phyloP scores from a whole-genome alignment of 2,113 vertebrate species.

The Suncus etruscus region DNA sequence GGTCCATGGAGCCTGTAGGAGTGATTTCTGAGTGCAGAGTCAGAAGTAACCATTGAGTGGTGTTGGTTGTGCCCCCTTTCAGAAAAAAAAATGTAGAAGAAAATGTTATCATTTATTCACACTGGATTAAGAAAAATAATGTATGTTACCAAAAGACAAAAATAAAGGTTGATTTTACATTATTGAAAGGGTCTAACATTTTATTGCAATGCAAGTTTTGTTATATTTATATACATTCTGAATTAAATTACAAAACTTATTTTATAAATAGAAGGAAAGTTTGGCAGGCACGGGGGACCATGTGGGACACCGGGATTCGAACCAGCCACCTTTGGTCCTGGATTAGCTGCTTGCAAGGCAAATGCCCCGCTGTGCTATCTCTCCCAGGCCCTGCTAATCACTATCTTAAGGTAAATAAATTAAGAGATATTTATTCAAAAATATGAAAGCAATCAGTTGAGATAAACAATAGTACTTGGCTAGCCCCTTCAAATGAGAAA shows the following conservation, averaged over 20 bases:
- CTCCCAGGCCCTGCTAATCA: too few relatives aligned
- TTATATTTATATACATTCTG: neutral
- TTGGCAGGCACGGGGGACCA: too few relatives aligned
- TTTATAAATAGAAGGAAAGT: neutral
- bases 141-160: neutral
- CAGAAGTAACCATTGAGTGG: too few relatives aligned
- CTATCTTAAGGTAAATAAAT: conserved; percentile 11
- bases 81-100: too few relatives aligned
- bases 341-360: too few relatives aligned
- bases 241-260: neutral
- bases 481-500: neutral
- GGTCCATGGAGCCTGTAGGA: too few relatives aligned
- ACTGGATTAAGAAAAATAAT: neutral
- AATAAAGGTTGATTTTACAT: neutral
- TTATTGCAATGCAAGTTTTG: neutral
- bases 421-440: neutral
- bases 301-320: too few relatives aligned
- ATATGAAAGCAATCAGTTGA: conserved; percentile 19
- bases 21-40: too few relatives aligned
- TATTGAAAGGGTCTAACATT: neutral
- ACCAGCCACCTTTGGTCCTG: too few relatives aligned
- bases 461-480: neutral
- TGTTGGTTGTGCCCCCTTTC: too few relatives aligned
- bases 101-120: too few relatives aligned
- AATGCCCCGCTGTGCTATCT: too few relatives aligned